Base-by-base conservation (phyloP, 2,888 invertebrate genomes). In the Acrobasis repandana region DNA sequence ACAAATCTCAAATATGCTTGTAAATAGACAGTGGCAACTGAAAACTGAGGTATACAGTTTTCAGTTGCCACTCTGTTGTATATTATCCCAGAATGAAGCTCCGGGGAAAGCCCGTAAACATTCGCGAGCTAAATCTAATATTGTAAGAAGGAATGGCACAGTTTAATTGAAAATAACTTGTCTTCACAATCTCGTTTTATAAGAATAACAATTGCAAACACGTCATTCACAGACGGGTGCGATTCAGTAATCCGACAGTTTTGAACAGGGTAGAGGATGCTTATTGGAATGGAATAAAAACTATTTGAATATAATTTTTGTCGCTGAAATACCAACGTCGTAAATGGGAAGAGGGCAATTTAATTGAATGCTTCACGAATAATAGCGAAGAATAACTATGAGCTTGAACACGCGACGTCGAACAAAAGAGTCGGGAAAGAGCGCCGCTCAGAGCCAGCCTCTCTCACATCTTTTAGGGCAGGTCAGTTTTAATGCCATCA, bases 351-450 rank as follows among this genome's bases (percentile, higher is more conserved):
- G 62, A 64, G 64, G 64, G 62, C 64, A 62, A 63, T 70, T 68
- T 73, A 72, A 72, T 75, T 74, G 69, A 69, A 71, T 72, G 69
- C 72, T 71, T 71, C 65, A 62, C 64, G 63, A 69, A 74, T 72
- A 74, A 73, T 69, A 66, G 68, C 56, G 63, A 65, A 67, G 65
- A 69, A 70, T 68, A 68, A 63, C 70, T 65, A 63, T 62, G 48
- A 61, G 66, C 67, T 65, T 54, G 66, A 69, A 67, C 63, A 60
- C 64, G 65, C 61, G 65, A 59, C 67, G 65, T 61, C 66, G 68
- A 73, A 75, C 73, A 76, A 76, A 69, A 70, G 74, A 68, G 69
- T 66, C 67, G 67, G 65, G 66, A 67, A 63, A 66, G 65, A 67
- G 63, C 66, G 64, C 67, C 69, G 67, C 66, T 66, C 62, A 65